Base-by-base conservation (phyloP, 2,797 vertebrate genomes). In the Tarsius wallacei region DNA sequence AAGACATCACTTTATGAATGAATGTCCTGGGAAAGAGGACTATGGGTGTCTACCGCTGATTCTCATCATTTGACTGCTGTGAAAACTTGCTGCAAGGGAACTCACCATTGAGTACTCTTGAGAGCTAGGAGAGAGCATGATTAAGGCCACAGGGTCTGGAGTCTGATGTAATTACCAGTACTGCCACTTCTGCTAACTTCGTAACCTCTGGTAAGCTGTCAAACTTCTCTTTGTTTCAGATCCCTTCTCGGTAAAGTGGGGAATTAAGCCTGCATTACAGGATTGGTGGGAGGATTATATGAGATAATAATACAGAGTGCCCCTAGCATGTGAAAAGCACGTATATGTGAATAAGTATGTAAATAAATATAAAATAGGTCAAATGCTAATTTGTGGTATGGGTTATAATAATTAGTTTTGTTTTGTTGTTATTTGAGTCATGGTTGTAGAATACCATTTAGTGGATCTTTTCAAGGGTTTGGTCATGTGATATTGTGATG, bases 401-500 rank as follows among this genome's bases (percentile, higher is more conserved):
- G 47, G 16, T 22, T 85, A 33, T 19, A 22, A 74, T 77, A 71
- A 88, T 36, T 59, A 74, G 4, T 64, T 88, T 24, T 66, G 4
- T 64, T 88, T 24, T 66, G 53, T 28, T 95, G 68, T 80, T 81
- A 90, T n/a, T 90, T 91, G 76, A 96, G 64, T 87, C 21, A 64
- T 83, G 88, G 64, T 68, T 87, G 12, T 80, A 82, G 15, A 90
- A 51, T 31, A 57, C 11, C 15, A 33, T 78, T 90, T n/a, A 3
- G 31, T 81, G 71, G 14, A 0, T 33, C 90, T 70, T 76, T 74
- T 55, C 21, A 13, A 71, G 49, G 16, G 15, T 86, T 91, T 96
- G 31, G 11, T 57, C 17, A 86, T 31, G 1, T 74, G 42, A 86
- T 5, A 74, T 2, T 66, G 15, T 42, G 42, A 42, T 42, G 42